Percentiles rank a stretch among this genome's conserved stretches.
These are phyloP conservation scores for Drosophila punjabiensis DNA, from an alignment of 1,140 invertebrate species.

Conservation along the genomic window DNA sequence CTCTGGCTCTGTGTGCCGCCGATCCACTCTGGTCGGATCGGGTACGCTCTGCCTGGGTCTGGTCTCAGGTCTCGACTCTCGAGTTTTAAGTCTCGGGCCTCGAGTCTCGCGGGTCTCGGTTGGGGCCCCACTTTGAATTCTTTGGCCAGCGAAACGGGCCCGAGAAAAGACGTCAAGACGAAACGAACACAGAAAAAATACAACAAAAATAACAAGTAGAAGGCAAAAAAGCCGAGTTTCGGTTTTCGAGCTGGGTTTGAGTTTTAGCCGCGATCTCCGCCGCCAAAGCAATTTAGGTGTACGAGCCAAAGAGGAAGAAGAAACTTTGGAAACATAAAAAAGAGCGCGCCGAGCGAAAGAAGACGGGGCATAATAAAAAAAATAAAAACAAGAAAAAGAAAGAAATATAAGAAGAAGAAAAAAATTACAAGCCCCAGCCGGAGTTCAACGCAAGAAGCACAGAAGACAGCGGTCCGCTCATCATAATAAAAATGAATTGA, in stretches of 20 bases:
- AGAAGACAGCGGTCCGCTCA: slow-evolving; percentile 58
- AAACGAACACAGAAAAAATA: slow-evolving; percentile 16
- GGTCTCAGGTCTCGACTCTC: slow-evolving; percentile 18
- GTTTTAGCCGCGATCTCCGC: slow-evolving; percentile 63
- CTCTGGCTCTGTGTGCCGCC: slow-evolving; percentile 34
- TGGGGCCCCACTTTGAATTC: slow-evolving; percentile 73
- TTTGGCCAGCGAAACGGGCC: slow-evolving; percentile 49
- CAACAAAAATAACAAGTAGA: slow-evolving; percentile 30
- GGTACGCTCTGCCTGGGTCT: slow-evolving; percentile 14
- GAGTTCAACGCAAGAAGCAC: slow-evolving; percentile 51
- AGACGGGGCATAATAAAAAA: slow-evolving; percentile 41
- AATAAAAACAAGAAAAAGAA: slow-evolving; percentile 12
- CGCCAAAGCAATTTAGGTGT: slow-evolving; percentile 80
- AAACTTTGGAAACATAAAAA: slow-evolving; percentile 78
- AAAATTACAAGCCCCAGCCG: slow-evolving; percentile 56
- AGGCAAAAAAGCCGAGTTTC: slow-evolving; percentile 70
- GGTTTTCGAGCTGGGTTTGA: slow-evolving; percentile 63
- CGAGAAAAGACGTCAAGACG: slow-evolving; percentile 26
- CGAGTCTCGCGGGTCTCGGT: slow-evolving; percentile 35
- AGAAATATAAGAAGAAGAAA: slow-evolving; percentile 62
- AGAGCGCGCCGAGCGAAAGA: slow-evolving; percentile 39
- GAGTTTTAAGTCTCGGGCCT: slow-evolving; percentile 22
- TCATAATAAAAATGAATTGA: slow-evolving; percentile 83
- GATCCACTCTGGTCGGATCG: slow-evolving; percentile 39
- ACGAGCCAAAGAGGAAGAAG: slow-evolving; percentile 77